These are phyloP conservation scores for Microctenopoma stevenorrisi DNA, from an alignment of 2,797 vertebrate species.

Conservation along the genomic window DNA sequence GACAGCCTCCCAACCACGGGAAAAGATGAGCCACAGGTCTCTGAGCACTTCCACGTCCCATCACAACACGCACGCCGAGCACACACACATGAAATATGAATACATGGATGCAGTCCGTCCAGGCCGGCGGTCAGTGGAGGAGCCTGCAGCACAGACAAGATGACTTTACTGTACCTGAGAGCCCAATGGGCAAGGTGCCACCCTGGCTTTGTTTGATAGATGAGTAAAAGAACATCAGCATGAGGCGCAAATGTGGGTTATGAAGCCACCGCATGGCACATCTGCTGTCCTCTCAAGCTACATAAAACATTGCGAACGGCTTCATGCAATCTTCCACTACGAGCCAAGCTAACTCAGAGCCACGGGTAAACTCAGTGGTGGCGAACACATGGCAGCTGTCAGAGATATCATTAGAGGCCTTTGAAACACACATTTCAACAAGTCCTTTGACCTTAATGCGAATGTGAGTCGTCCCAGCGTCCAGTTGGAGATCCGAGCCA, in stretches of 20 bases:
- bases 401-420: no score
- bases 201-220: constrained; percentile 40
- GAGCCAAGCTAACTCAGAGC: not conserved
- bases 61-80: constrained; percentile 35
- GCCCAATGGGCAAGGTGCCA: constrained; percentile 9
- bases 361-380: not conserved
- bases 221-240: constrained; percentile 27
- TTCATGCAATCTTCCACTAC: constrained; percentile 9
- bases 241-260: not conserved
- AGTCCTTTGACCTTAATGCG: no score
- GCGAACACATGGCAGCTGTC: not conserved
- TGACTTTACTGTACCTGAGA: constrained; percentile 27
- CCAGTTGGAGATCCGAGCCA: no score
- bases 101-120: constrained; percentile 18
- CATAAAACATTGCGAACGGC: not conserved
- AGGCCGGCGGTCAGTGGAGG: constrained; percentile 38
- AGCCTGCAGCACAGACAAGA: constrained; percentile 30
- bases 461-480: no score
- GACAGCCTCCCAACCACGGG: constrained; percentile 55
- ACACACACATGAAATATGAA: constrained; percentile 9
- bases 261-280: not conserved
- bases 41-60: constrained; percentile 40
- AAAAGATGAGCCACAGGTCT: constrained; percentile 47
- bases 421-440: no score
- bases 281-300: not conserved